Percentiles rank a stretch among this genome's conserved stretches.
phyloP scores from a whole-genome alignment of 1,140 invertebrate genomes.

The Atta texana region DNA sequence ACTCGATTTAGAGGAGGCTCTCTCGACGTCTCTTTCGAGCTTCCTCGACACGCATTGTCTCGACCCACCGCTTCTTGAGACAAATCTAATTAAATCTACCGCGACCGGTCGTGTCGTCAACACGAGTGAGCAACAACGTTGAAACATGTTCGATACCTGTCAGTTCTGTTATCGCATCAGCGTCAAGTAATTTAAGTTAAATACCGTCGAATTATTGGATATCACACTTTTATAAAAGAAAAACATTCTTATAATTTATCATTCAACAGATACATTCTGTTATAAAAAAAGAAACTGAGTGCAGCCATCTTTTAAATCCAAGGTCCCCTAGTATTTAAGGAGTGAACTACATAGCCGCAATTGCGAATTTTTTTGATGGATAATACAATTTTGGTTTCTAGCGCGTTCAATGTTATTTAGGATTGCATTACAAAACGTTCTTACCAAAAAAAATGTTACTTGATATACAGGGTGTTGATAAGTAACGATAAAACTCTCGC shows the following conservation, averaged over 20 bases:
- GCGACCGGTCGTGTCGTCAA: constrained; percentile 6
- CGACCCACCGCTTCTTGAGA: background rate
- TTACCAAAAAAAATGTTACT: no score
- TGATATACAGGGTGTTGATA: no score
- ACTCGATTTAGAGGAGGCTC: background rate
- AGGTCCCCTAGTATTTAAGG: background rate
- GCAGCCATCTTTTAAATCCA: background rate
- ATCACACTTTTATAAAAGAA: background rate
- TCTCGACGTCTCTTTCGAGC: background rate
- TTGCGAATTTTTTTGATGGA: background rate
- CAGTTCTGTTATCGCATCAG: background rate
- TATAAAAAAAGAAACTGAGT: background rate
- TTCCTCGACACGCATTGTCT: background rate
- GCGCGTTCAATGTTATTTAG: no score
- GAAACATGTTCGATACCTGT: constrained; percentile 20
- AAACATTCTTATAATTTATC: background rate
- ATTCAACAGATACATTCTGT: no score
- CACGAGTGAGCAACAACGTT: constrained; percentile 8
- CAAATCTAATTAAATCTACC: background rate
- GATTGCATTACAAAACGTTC: no score
- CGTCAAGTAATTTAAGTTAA: background rate
- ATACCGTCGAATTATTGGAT: background rate
- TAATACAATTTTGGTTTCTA: background rate
- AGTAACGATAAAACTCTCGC: no score
- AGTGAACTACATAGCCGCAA: background rate